Base-by-base conservation (phyloP, 2,113 vertebrate genomes). In the Psilopsiagon aurifrons region DNA sequence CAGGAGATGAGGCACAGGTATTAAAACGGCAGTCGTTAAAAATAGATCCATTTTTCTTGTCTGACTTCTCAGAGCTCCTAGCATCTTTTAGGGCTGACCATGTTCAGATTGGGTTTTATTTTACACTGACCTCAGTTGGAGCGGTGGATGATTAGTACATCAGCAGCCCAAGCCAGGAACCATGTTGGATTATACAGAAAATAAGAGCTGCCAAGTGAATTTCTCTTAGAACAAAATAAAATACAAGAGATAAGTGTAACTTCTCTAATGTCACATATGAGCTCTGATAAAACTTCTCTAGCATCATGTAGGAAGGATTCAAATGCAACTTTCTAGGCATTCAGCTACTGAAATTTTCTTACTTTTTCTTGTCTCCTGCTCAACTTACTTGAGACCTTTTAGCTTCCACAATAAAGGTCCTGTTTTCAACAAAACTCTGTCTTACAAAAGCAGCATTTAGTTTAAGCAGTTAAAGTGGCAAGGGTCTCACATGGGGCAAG, bases 21-120 rank as follows among this genome's bases (percentile, higher is more conserved):
- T 93, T 90, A 88, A 92, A 91, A 85, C 80, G 57, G 43, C 54
- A 90, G 73, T 69, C 95, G 67, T 92, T 91, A 93, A 89, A 95
- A 93, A 85, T 52, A 66, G 91, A 86, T 91, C 43, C n/a, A 13
- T 90, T 95, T 90, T 94, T 82, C 63, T 52, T 96, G 84, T 82
- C 63, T 83, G 84, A 83, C 85, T 95, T 96, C 70, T 92, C 37
- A 89, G 73, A 91, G 57, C 78, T 92, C 39, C 63, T 83, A 66
- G 44, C 57, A 90, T 80, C 81, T 74, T 87, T 81, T 85, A 82
- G 62, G 25, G 17, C 70, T 69, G 69, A 92, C 5, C 86, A 51
- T 37, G 39, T 92, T 92, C 69, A 78, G 76, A 68, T 52, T 86
- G 69, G 88, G 82, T 92, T 91, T 92, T 35, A 89, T 84, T 97